Evolutionary conservation across 2,888 invertebrate genomes (phyloP), one percentile per base, ranked within the genome.

Genomic region (Daptonema setosum): DNA sequence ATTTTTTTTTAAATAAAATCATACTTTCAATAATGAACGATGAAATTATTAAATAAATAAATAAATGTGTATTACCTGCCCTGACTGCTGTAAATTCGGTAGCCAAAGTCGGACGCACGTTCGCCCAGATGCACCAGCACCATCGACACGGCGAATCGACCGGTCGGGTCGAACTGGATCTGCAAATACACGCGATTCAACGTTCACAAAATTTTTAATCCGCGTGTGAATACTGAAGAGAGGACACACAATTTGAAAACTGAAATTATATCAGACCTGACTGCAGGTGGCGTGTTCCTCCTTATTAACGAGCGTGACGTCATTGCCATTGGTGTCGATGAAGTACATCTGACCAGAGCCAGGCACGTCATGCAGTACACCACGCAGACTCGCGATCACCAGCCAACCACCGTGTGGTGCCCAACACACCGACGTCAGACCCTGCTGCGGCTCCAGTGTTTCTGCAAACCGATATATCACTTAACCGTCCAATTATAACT

Each of bases 81-180:
- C 76, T 97, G 95, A 82, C 97, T 95, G 41, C 88, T 87, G 85
- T 93, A 93, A 69, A 97, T 81, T 80, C 90, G 88, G 74, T 87
- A 97, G 1, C 90, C 93, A 62, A 78, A 78, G 70, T 81, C 80
- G 55, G 76, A 75, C 74, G 78, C 66, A 20, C 63, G 58, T 28
- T 60, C 55, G n/a, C 64, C 43, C 11, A n/a, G 91, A 82, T 91
- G 91, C 60, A 83, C 83, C 1, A 90, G 90, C 24, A 93, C 90
- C 1, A 84, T 87, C 0, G 93, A 90, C 55, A 86, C 85, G 20
- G 97, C 87, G 69, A 87, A 97, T 60, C 97, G 80, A 1, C 97
- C 97, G 2, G 95, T 97, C 1, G 97, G 95, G 74, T 99, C 97
- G 97, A 97, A 99, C 72, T 93, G 93, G 1, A 95, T 87, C 70